Conservation (phyloP, 1,140 invertebrate species). For the Venturia canescens region DNA sequence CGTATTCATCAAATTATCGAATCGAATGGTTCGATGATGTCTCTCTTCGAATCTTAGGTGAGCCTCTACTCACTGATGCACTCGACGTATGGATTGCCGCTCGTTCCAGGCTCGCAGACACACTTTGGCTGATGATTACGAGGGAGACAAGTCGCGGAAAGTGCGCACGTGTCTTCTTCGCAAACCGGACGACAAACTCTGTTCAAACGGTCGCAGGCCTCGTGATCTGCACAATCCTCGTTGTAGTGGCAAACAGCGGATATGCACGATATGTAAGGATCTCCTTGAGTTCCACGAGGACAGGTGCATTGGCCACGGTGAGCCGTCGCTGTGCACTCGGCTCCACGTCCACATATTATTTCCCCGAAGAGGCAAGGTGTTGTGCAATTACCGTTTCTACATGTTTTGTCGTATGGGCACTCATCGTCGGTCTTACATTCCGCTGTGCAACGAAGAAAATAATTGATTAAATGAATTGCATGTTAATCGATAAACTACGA, state of each 20-base stretch:
- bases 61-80: slow-evolving; percentile 78
- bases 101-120: slow-evolving; percentile 84
- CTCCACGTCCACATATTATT: slow-evolving; percentile 86
- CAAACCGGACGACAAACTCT: slow-evolving; percentile 90
- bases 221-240: slow-evolving; percentile 91
- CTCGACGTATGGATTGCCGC: slow-evolving; percentile 87
- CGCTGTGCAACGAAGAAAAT: slow-evolving; percentile 77
- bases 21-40: too few species aligned
- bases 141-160: slow-evolving; percentile 85
- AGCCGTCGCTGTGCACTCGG: slow-evolving; percentile 84
- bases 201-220: slow-evolving; percentile 90
- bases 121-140: slow-evolving; percentile 88
- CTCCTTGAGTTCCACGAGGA: slow-evolving; percentile 89
- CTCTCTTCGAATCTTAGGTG: background rate
- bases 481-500: background rate
- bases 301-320: slow-evolving; percentile 90
- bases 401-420: slow-evolving; percentile 91
- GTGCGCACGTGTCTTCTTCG: slow-evolving; percentile 85
- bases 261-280: slow-evolving; percentile 88
- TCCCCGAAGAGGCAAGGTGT: slow-evolving; percentile 84
- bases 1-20: too few species aligned
- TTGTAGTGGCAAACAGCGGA: slow-evolving; percentile 91
- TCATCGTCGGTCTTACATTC: slow-evolving; percentile 89
- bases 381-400: slow-evolving; percentile 86
- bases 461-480: background rate